Evolutionary conservation across 1,140 invertebrate genomes (phyloP), one percentile per base, ranked within the genome.

Genomic region (Calliphora vicina): DNA sequence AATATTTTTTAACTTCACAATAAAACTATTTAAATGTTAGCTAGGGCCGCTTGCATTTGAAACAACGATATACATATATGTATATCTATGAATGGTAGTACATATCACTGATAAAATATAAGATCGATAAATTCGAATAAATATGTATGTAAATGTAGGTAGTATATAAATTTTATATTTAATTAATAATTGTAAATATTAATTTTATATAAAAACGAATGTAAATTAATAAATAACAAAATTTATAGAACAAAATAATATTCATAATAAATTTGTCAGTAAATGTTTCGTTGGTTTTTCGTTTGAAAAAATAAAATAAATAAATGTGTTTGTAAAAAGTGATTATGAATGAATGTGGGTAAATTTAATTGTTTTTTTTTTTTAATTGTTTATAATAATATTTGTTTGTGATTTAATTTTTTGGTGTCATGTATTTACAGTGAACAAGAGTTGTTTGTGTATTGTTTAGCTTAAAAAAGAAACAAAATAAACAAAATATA

Each of bases 371-470:
- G 6, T 25, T 20, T 10, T 10, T 1, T 9, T 67, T 23, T 25
- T 5, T 23, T 25, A 67, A 12, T 6, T 67, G 23, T 20, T 67
- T 8, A 23, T 67, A 15, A 57, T n/a, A 57, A n/a, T 50, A 50
- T 12, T 1, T 50, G 12, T 50, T 50, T 50, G 72, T 74, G 35
- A 35, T 35, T 35, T 35, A 35, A n/a, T 74, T 74, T n/a, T 74
- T 74, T 74, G 72, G 72, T 35, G 72, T 74, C 72, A 74, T 74
- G 27, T 74, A 74, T 74, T 74, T 74, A 74, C 72, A 74, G 72
- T 5, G 29, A 35, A 35, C 5, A n/a, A 35, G 29, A 9, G 35
- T 76, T 20, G 20, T 43, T 78, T 78, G 29, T 78, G 13, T 35
- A 78, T 45, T 45, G 42, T 45, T 25, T 45, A 43, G 1, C 1